Evolutionary conservation across 2,113 vertebrate genomes (phyloP).

Genomic region (Ophthalmolycus amberensis): DNA sequence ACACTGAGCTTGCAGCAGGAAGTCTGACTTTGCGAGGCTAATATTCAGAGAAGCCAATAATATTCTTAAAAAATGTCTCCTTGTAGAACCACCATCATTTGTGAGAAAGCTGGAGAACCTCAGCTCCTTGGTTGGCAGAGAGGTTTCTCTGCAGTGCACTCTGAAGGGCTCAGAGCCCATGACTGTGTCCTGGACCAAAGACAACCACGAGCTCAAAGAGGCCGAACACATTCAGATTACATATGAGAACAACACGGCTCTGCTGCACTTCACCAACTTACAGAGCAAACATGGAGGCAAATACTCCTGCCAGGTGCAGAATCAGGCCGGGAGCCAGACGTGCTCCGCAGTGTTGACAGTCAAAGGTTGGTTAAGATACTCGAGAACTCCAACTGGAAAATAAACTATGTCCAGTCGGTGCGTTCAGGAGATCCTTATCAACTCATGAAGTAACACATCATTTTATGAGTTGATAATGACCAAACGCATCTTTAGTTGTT

Average conservation of each 20-base stretch:
- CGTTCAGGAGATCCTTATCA: background rate
- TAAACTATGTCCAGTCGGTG: background rate
- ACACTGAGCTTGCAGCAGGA: background rate
- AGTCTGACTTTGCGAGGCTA: background rate
- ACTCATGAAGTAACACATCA: background rate
- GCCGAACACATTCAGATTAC: constrained; percentile 90
- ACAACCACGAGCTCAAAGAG: constrained; percentile 94
- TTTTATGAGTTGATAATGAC: constrained; percentile 4
- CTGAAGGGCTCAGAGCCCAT: constrained; percentile 95
- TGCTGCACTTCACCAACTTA: constrained; percentile 88
- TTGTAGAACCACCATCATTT: constrained; percentile 93
- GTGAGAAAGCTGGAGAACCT: constrained; percentile 91
- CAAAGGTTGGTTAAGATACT: constrained; percentile 90
- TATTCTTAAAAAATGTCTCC: constrained; percentile 45
- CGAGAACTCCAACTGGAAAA: background rate
- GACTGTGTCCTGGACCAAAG: constrained; percentile 93
- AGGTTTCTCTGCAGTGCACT: constrained; percentile 89
- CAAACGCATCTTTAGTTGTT: background rate
- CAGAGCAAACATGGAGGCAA: constrained; percentile 92
- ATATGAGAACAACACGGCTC: constrained; percentile 89
- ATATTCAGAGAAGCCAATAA: background rate
- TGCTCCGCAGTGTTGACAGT: constrained; percentile 92
- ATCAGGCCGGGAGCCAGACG: constrained; percentile 94
- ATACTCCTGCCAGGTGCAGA: constrained; percentile 96
- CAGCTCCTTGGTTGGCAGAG: constrained; percentile 88